Evolutionary conservation across 2,797 vertebrate species (phyloP).

Genomic region (Hippocampus kuda): DNA sequence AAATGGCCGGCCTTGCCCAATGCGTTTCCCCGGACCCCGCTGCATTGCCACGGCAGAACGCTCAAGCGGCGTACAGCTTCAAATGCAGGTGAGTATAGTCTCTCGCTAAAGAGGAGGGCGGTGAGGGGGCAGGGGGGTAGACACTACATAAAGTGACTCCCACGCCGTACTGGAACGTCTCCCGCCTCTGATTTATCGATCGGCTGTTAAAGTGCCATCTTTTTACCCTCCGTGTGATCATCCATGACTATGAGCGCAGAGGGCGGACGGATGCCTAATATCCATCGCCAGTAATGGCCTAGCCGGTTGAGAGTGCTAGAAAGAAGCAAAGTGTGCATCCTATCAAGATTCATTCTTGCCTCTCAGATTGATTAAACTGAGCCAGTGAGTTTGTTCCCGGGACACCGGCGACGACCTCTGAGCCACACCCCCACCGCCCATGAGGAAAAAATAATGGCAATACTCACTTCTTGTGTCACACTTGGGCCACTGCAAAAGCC

Average conservation of each 20-base stretch:
- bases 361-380: conserved; percentile 1
- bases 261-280: background rate
- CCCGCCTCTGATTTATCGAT: background rate
- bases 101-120: background rate
- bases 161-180: background rate
- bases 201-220: background rate
- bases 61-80: background rate
- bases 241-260: background rate
- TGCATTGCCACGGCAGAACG: background rate
- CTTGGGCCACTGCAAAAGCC: background rate
- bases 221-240: background rate
- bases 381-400: background rate
- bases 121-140: too few species aligned
- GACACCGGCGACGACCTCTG: background rate
- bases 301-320: background rate
- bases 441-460: background rate
- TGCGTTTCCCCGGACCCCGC: background rate
- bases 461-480: background rate
- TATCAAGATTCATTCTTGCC: background rate
- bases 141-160: background rate
- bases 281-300: background rate
- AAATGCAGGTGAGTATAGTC: background rate
- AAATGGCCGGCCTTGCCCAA: background rate
- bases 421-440: too few species aligned
- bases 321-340: background rate